Percentiles rank a stretch among this genome's conserved stretches.
These are phyloP conservation scores for Sinella curviseta DNA, from an alignment of 1,140 invertebrate species.

Conservation along the genomic window DNA sequence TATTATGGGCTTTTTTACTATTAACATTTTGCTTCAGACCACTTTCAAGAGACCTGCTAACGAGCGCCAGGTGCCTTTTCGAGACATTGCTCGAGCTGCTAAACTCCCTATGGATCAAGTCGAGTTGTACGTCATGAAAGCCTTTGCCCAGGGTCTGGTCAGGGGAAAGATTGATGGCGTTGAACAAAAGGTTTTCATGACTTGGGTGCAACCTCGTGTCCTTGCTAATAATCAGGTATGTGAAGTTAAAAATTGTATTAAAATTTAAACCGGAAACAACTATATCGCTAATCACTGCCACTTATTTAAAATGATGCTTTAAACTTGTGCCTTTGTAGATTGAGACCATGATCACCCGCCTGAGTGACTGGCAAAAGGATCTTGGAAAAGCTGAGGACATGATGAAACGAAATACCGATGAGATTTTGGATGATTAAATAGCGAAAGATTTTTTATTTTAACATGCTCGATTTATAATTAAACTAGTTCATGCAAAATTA, in stretches of 20 bases:
- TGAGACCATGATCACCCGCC: conserved; percentile 71
- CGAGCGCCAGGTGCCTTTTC: conserved; percentile 79
- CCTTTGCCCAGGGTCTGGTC: conserved; percentile 89
- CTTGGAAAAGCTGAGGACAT: conserved; percentile 78
- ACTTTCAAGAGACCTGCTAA: conserved; percentile 68
- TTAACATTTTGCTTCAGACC: conserved; percentile 58
- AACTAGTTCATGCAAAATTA: too few relatives aligned
- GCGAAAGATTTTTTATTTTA: too few relatives aligned
- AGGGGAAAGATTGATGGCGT: conserved; percentile 95
- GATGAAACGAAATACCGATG: conserved; percentile 76
- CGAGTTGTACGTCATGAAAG: conserved; percentile 97
- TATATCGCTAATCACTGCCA: too few relatives aligned
- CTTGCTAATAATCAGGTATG: conserved; percentile 69
- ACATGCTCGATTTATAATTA: too few relatives aligned
- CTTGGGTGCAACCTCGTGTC: conserved; percentile 90
- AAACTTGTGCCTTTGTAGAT: conserved; percentile 61
- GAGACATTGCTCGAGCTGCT: conserved; percentile 85
- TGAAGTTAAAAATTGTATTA: conserved; percentile 25
- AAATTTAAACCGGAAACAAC: not conserved
- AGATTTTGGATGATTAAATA: conserved; percentile 74
- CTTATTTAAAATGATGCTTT: too few relatives aligned
- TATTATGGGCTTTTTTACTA: conserved; percentile 31
- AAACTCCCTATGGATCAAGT: conserved; percentile 80
- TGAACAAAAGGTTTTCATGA: conserved; percentile 74
- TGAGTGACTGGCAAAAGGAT: conserved; percentile 79